phyloP scores from a whole-genome alignment of 2,888 invertebrate genomes.

The Isotomurus palustris region DNA sequence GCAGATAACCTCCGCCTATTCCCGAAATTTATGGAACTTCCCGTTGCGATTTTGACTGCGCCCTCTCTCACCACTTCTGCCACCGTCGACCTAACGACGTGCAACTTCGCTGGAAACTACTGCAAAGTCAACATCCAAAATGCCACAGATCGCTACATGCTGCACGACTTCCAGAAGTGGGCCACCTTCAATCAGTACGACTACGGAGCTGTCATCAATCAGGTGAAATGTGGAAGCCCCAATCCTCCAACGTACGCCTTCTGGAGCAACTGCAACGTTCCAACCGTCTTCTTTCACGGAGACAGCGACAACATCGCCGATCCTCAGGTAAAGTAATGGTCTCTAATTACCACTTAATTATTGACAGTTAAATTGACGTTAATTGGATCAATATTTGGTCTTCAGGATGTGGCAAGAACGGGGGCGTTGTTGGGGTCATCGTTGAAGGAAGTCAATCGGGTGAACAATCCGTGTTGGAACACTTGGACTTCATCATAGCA shows the following conservation, averaged over 20 bases:
- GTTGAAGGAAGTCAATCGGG: not conserved
- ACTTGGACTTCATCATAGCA: constrained; percentile 3
- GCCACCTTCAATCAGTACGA: not conserved
- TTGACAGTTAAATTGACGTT: too few relatives aligned
- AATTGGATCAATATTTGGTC: too few relatives aligned
- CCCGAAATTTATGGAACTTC: too few relatives aligned
- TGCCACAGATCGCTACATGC: too few relatives aligned
- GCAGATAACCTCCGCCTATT: too few relatives aligned
- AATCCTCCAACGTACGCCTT: not conserved
- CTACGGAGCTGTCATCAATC: not conserved
- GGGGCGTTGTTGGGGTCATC: not conserved
- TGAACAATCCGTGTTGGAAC: not conserved
- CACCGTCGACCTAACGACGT: too few relatives aligned
- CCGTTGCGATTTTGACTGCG: too few relatives aligned
- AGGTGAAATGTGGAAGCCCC: not conserved
- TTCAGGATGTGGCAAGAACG: not conserved
- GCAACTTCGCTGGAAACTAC: too few relatives aligned
- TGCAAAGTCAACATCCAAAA: too few relatives aligned
- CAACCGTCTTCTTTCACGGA: not conserved
- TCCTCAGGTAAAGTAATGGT: not conserved
- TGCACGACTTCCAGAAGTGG: too few relatives aligned
- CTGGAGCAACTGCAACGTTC: not conserved
- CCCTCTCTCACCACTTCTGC: too few relatives aligned
- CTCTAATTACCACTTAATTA: too few relatives aligned
- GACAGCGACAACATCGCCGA: not conserved